These are phyloP conservation scores for Hylomyscus alleni DNA, from an alignment of 2,797 vertebrate species.

Conservation along the genomic window DNA sequence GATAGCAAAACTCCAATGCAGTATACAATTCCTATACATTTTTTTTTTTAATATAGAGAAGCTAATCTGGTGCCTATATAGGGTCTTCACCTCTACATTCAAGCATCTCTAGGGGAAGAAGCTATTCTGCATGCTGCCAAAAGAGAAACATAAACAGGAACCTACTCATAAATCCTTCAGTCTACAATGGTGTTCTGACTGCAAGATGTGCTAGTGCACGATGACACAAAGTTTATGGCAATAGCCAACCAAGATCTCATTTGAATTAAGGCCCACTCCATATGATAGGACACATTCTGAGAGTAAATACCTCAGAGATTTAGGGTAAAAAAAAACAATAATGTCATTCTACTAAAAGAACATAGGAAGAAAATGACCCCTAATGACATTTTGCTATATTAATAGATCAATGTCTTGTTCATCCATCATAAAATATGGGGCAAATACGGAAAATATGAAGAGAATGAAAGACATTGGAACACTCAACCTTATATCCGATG, in stretches of 20 bases:
- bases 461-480: neutral
- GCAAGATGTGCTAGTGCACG: neutral
- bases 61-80: neutral
- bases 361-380: neutral
- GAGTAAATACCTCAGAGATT: too few relatives aligned
- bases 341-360: neutral
- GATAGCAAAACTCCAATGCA: neutral
- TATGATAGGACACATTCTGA: neutral
- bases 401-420: neutral
- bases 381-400: neutral
- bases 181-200: neutral
- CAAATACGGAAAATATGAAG: neutral
- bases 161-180: neutral
- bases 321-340: neutral
- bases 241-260: neutral
- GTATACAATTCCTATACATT: neutral
- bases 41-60: neutral
- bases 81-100: neutral
- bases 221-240: neutral
- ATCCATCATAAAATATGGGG: neutral
- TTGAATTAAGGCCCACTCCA: neutral
- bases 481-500: neutral
- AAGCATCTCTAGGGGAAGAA: neutral
- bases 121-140: neutral
- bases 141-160: neutral